Percentiles rank a stretch among this genome's conserved stretches.
phyloP scores from a whole-genome alignment of 2,113 vertebrate genomes.

The Seriola rivoliana region DNA sequence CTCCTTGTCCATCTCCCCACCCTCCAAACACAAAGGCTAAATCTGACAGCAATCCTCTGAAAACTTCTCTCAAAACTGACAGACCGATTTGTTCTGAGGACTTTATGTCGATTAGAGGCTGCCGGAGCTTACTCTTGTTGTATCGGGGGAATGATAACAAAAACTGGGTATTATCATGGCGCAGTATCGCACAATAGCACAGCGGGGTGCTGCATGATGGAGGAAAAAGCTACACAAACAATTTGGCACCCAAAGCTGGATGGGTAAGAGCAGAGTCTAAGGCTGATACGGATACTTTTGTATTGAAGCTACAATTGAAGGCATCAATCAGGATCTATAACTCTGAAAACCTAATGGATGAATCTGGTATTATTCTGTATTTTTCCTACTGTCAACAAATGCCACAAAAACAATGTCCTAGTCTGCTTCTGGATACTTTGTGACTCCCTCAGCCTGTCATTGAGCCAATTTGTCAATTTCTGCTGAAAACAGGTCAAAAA shows the following conservation, averaged over 20 bases:
- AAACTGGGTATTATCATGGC: conserved; percentile 5
- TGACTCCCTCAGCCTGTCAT: neutral
- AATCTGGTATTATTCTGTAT: neutral
- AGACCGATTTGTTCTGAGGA: conserved; percentile 30
- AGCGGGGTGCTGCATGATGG: neutral
- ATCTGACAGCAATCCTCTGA: conserved; percentile 26
- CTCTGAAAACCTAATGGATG: neutral
- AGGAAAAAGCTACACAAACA: neutral
- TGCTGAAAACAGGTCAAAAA: neutral
- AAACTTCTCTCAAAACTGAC: conserved; percentile 33
- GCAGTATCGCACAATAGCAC: conserved; percentile 11
- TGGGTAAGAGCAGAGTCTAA: neutral
- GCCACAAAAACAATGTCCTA: neutral
- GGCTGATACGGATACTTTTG: neutral
- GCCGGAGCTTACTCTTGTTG: conserved; percentile 4
- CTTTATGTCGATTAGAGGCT: conserved; percentile 23
- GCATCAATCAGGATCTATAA: neutral
- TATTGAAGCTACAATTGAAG: neutral
- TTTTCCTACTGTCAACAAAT: neutral
- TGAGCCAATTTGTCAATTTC: neutral
- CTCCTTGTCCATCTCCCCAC: neutral
- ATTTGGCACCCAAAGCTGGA: neutral
- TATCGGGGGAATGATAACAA: conserved; percentile 8
- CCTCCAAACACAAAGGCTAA: conserved; percentile 10
- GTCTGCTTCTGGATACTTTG: neutral